These are phyloP conservation scores for Morpho helenor DNA, from an alignment of 2,888 invertebrate genomes.

Conservation along the genomic window DNA sequence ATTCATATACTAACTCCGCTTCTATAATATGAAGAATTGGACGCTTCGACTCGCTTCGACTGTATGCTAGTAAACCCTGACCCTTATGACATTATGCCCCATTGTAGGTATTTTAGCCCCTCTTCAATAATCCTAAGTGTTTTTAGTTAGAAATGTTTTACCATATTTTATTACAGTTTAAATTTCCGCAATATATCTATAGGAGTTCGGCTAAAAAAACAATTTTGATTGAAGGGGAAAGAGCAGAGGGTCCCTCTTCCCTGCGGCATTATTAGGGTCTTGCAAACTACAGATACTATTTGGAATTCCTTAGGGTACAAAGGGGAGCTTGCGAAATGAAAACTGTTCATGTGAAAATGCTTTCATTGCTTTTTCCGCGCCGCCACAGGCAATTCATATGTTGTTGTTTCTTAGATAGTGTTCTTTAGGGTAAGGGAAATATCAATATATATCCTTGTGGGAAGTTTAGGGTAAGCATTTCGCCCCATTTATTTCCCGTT, in stretches of 20 bases:
- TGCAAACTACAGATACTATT: slow-evolving; percentile 61
- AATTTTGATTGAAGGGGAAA: slow-evolving; percentile 39
- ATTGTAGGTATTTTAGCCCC: slow-evolving; percentile 5
- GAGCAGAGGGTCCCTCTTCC: slow-evolving; percentile 46
- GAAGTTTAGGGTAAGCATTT: slow-evolving; percentile 39
- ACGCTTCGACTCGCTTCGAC: too few species aligned
- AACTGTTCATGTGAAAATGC: slow-evolving; percentile 75
- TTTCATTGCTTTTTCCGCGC: slow-evolving; percentile 75
- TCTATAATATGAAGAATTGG: too few species aligned
- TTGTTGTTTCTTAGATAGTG: slow-evolving; percentile 56
- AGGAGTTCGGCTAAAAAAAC: slow-evolving; percentile 37
- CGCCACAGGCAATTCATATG: slow-evolving; percentile 71
- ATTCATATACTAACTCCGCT: too few species aligned
- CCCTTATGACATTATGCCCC: background rate
- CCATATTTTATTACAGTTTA: slow-evolving; percentile 22
- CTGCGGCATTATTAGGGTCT: slow-evolving; percentile 61
- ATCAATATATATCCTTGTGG: slow-evolving; percentile 57
- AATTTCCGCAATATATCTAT: slow-evolving; percentile 19
- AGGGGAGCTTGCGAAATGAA: slow-evolving; percentile 66
- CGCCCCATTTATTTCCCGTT: slow-evolving; percentile 47
- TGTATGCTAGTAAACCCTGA: too few species aligned
- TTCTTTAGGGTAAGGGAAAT: slow-evolving; percentile 43
- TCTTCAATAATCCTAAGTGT: slow-evolving; percentile 12
- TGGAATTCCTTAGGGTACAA: slow-evolving; percentile 68
- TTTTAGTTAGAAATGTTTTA: slow-evolving; percentile 17